Percentiles rank a stretch among this genome's conserved stretches.
These are phyloP conservation scores for Xestobium rufovillosum DNA, from an alignment of 2,888 invertebrate genomes.

Conservation along the genomic window DNA sequence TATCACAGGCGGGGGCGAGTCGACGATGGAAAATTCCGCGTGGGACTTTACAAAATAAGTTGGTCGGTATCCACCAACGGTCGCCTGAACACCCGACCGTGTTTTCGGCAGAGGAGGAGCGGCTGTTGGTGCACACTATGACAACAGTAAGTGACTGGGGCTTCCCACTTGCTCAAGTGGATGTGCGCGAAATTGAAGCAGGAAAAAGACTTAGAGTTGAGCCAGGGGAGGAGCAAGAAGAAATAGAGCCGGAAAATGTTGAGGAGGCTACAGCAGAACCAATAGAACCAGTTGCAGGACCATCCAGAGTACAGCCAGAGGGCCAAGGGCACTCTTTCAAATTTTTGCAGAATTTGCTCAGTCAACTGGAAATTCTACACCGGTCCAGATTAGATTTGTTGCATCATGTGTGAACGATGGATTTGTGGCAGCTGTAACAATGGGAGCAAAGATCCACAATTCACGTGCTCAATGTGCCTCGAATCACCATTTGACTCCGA, in stretches of 20 bases:
- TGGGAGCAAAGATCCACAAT: too few relatives aligned
- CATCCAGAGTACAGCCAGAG: not conserved
- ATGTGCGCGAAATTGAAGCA: conserved; percentile 1
- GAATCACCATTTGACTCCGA: too few relatives aligned
- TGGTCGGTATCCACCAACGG: too few relatives aligned
- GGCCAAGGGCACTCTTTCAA: not conserved
- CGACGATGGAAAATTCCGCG: not conserved
- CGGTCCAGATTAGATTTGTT: conserved; percentile 1
- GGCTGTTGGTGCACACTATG: not conserved
- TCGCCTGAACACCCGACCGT: not conserved
- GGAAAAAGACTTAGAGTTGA: not conserved
- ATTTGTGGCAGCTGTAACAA: too few relatives aligned
- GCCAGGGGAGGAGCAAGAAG: not conserved
- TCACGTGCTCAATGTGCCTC: too few relatives aligned
- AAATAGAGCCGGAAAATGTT: not conserved
- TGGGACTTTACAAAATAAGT: not conserved
- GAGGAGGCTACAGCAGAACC: not conserved
- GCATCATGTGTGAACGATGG: too few relatives aligned
- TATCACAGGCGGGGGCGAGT: not conserved
- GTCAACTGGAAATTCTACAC: not conserved
- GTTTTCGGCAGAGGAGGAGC: not conserved
- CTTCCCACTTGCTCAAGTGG: not conserved
- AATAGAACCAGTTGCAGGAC: not conserved
- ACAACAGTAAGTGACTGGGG: not conserved
- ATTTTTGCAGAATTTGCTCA: not conserved